A percentile compares a stretch with the other conserved stretches of the same genome.
Evolutionary conservation across 2,888 invertebrate species (phyloP).

Genomic region (Cylindroiulus punctatus): DNA sequence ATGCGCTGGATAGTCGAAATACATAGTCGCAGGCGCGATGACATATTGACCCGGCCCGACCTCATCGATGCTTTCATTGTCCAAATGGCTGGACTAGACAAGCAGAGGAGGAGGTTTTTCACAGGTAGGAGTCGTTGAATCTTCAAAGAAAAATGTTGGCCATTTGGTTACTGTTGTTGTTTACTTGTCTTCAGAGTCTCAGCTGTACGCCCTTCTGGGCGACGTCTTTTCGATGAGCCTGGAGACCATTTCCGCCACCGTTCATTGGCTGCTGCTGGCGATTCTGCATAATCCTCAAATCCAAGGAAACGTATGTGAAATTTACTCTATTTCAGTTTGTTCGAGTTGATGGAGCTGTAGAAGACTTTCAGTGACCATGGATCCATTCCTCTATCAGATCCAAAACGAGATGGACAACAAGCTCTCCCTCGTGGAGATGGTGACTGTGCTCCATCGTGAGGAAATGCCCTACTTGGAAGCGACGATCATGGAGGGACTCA

Average conservation of each 20-base stretch:
- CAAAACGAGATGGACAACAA: neutral
- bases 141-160: too few species aligned
- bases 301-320: conserved; percentile 65
- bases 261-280: conserved; percentile 83
- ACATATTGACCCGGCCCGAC: conserved; percentile 53
- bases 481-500: neutral
- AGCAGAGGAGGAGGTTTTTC: conserved; percentile 19
- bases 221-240: conserved; percentile 88
- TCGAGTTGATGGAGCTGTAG: neutral
- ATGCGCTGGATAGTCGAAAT: conserved; percentile 56
- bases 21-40: conserved; percentile 51
- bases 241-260: conserved; percentile 82
- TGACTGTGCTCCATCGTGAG: neutral
- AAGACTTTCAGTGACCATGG: too few species aligned
- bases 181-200: neutral
- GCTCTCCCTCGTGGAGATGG: neutral
- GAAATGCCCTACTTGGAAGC: conserved; percentile 1
- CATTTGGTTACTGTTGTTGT: neutral
- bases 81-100: conserved; percentile 13
- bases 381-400: neutral
- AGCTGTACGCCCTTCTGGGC: conserved; percentile 76
- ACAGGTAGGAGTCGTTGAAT: neutral
- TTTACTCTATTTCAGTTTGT: neutral
- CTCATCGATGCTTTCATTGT: conserved; percentile 59
- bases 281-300: conserved; percentile 76